A percentile compares a stretch with the other conserved stretches of the same genome.
Evolutionary conservation across 2,888 invertebrate genomes (phyloP).

Genomic region (Vannuccia rotundouncinata): DNA sequence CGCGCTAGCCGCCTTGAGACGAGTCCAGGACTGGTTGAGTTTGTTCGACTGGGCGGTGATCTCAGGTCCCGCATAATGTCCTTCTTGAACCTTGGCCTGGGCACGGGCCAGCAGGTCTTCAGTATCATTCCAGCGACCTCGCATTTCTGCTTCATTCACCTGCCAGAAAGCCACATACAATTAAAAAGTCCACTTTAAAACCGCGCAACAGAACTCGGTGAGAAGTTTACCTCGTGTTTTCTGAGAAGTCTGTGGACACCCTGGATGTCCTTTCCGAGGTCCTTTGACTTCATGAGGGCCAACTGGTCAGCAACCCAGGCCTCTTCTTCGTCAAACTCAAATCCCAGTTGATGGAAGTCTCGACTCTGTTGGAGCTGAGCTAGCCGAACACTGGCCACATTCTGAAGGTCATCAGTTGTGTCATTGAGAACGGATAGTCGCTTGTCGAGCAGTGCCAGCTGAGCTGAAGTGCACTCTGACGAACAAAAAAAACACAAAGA

Average conservation of each 20-base stretch:
- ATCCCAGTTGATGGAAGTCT: conserved; percentile 85
- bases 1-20: conserved; percentile 31
- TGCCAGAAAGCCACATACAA: too few relatives aligned
- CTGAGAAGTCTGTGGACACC: conserved; percentile 81
- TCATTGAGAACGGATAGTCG: background rate
- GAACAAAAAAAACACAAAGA: too few relatives aligned
- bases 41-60: conserved; percentile 27
- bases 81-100: background rate
- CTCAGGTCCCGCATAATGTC: background rate
- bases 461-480: background rate
- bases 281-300: conserved; percentile 81
- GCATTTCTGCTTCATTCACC: conserved; percentile 72
- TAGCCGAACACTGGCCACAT: conserved; percentile 67
- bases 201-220: background rate
- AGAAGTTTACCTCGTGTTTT: conserved; percentile 69
- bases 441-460: background rate
- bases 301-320: conserved; percentile 92
- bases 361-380: conserved; percentile 81
- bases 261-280: conserved; percentile 82
- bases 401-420: conserved; percentile 44
- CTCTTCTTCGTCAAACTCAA: conserved; percentile 95
- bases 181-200: too few relatives aligned
- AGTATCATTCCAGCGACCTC: conserved; percentile 58
- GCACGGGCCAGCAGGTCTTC: conserved; percentile 48
- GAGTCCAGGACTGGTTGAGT: conserved; percentile 18